Evolutionary conservation across 2,888 invertebrate genomes (phyloP).

Genomic region (Cosmopolites sordidus): DNA sequence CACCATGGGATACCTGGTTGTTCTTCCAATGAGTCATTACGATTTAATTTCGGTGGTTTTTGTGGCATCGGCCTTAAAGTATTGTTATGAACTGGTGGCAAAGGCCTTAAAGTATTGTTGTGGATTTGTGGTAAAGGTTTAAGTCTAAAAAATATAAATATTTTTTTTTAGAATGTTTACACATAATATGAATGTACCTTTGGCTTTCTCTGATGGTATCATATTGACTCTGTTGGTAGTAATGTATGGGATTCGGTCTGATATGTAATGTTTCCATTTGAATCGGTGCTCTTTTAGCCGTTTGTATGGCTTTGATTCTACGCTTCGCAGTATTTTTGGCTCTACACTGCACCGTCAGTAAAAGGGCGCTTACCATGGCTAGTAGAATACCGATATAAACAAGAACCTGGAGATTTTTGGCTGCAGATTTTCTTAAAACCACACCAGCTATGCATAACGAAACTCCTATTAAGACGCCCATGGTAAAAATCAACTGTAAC

Average conservation of each 20-base stretch:
- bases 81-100: conserved; percentile 31
- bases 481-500: conserved; percentile 61
- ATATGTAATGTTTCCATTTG: conserved; percentile 39
- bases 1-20: conserved; percentile 50
- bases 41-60: conserved; percentile 25
- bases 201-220: conserved; percentile 27
- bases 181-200: conserved; percentile 26
- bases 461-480: conserved; percentile 62
- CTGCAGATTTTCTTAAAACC: conserved; percentile 59
- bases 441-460: conserved; percentile 63
- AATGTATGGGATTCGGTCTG: conserved; percentile 30
- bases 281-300: conserved; percentile 40
- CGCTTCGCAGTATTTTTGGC: conserved; percentile 45
- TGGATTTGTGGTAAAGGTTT: conserved; percentile 33
- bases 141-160: conserved; percentile 22
- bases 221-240: conserved; percentile 21
- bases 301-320: conserved; percentile 38
- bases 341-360: conserved; percentile 62
- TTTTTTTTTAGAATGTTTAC: background rate
- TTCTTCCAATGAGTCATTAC: conserved; percentile 30
- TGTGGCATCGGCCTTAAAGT: conserved; percentile 28
- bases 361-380: conserved; percentile 58
- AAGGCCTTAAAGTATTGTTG: conserved; percentile 18
- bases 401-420: conserved; percentile 61
- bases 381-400: conserved; percentile 62